Conservation (phyloP, 2,113 vertebrate species). For the Trematomus loennbergii region DNA sequence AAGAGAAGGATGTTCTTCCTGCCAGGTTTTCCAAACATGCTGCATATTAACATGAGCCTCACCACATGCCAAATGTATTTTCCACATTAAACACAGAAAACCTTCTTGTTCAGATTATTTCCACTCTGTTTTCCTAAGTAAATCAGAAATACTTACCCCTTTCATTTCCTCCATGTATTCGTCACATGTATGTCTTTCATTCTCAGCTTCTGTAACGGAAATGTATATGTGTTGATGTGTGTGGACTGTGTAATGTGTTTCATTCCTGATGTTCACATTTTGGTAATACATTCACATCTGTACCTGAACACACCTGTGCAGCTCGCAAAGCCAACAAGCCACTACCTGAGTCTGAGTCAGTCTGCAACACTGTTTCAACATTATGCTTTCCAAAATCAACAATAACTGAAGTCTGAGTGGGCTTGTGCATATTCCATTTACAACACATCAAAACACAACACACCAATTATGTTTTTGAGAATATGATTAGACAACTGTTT, state of each 20-base stretch:
- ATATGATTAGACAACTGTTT: neutral
- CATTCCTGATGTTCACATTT: slow-evolving; percentile 30
- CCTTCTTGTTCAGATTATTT: slow-evolving; percentile 28
- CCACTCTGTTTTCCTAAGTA: neutral
- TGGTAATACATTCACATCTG: neutral
- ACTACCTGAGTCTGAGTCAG: slow-evolving; percentile 37
- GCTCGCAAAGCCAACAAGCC: slow-evolving; percentile 35
- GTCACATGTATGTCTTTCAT: neutral
- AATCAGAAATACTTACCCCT: neutral
- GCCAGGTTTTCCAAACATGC: slow-evolving; percentile 66
- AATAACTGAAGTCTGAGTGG: neutral
- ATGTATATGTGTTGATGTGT: neutral
- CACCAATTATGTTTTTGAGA: neutral
- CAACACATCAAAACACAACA: neutral
- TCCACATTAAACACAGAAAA: slow-evolving; percentile 55
- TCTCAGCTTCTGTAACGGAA: neutral
- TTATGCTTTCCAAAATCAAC: neutral
- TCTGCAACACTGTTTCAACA: slow-evolving; percentile 20
- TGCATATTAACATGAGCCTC: slow-evolving; percentile 38
- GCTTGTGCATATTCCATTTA: slow-evolving; percentile 14
- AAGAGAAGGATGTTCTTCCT: slow-evolving; percentile 7
- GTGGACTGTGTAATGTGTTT: neutral
- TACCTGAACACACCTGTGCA: slow-evolving; percentile 36
- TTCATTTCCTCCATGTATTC: neutral
- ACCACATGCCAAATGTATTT: slow-evolving; percentile 61